Evolutionary conservation across 2,797 vertebrate species (phyloP), one percentile per base, ranked within the genome.

Genomic region (Erithacus rubecula): DNA sequence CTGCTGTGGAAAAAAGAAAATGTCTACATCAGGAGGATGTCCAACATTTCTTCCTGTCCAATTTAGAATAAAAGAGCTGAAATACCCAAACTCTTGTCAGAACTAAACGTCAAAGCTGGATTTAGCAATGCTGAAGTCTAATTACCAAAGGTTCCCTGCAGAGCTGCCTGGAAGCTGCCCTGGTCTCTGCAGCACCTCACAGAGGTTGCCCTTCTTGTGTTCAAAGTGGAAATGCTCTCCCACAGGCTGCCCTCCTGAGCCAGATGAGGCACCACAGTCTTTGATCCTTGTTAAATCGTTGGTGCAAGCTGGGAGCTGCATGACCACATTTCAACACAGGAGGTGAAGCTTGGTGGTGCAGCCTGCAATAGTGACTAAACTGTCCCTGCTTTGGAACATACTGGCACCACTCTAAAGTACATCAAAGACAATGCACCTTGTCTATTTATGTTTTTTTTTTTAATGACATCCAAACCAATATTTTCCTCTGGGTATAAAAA

Each of bases 401-500:
- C 10, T 32, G 37, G 18, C 12, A 19, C 22, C 18, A 16, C 19
- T 67, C 13, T 44, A 41, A 79, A 82, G 71, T 15, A 29, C 14
- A 83, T 16, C 17, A 49, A 93, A 83, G 17, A 53, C 19, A 77
- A 67, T 17, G 4, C 7, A 17, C 30, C 17, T 41, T 37, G 15
- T 37, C 12, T 55, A 5, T n/a, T n/a, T 49, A 19, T 12, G 43
- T 64, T 59, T 53, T 46, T 64, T 59, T 53, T 67, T 39, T 0
- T 2, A 39, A 68, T 69, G 20, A 16, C 9, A 55, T 51, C 2
- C 87, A 51, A 75, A 44, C 9, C 0, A 0, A 1, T 46, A 12
- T 71, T 93, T 82, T 70, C 24, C 21, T 68, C n/a, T 22, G 5
- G 30, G 65, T 74, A 30, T 62, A 32, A 74, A 81, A 56, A 46